These are phyloP conservation scores for Rhinopomastus cyanomelas DNA, from an alignment of 2,113 vertebrate species.

Conservation along the genomic window DNA sequence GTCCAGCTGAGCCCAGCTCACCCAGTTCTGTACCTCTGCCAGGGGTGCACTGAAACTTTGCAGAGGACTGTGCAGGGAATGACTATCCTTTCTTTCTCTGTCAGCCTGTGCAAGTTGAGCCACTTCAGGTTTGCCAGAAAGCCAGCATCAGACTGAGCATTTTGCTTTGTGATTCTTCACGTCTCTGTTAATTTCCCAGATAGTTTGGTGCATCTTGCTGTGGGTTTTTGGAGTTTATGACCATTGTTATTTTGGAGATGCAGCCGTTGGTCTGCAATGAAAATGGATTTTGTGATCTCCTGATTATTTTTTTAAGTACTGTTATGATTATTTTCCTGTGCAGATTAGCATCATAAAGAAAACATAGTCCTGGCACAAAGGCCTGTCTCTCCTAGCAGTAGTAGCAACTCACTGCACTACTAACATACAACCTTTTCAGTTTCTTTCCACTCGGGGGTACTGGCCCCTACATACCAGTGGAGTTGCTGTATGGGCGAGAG, in stretches of 20 bases:
- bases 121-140: background rate
- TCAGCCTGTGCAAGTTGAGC: background rate
- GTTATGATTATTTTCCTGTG: background rate
- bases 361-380: background rate
- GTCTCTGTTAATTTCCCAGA: background rate
- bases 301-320: background rate
- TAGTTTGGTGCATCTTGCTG: background rate
- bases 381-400: background rate
- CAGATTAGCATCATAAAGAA: background rate
- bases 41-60: background rate
- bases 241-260: background rate
- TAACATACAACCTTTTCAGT: background rate
- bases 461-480: background rate
- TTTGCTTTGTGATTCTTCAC: background rate
- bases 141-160: background rate
- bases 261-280: background rate
- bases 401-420: background rate
- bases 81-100: background rate
- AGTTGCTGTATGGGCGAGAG: background rate
- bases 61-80: background rate
- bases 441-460: background rate
- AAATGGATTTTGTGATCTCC: background rate
- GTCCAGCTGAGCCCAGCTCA: background rate
- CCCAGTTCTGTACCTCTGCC: background rate
- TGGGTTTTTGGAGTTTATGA: background rate